Evolutionary conservation across 53 echinoderm and acorn worm species (phyloP), one percentile per base, ranked within the genome.

Genomic region (Paracentrotus lividus): DNA sequence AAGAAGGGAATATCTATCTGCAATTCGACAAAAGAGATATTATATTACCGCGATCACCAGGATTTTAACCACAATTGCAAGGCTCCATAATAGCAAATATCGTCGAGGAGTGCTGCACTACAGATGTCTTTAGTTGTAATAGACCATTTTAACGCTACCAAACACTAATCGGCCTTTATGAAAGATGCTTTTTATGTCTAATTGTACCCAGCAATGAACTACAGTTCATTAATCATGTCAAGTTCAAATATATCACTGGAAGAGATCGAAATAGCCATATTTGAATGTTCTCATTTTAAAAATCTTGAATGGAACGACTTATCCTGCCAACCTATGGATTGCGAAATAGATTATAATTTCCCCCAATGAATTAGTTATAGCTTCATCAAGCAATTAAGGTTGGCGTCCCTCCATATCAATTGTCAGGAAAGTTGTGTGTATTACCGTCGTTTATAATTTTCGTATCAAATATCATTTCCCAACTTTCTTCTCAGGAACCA

Each of bases 81-180:
- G 24, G 55, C 5, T 51, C 12, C 14, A 86, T 86, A 86, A 86
- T 86, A 57, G 86, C 32, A 56, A 56, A 86, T 56, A 38, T 56
- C 56, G 86, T 86, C 56, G 8, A 52, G 20, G 6, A 54, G 53
- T 56, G 53, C n/a, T n/a, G n/a, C 53, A 29, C 32, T 86, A 86
- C 56, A 55, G 20, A 86, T 86, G 86, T 86, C 54, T 33, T 52
- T 86, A 52, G 53, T 55, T 86, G 86, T 86, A 86, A 86, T 86
- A 9, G 86, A 54, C 53, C 55, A 56, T 86, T 86, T 55, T 55
- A 81, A 27, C 47, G 47, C 81, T 26, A 47, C 81, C 81, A 81
- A 40, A 45, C 47, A 15, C 47, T 81, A 81, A 81, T 45, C 47
- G 47, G 47, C 47, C 81, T 81, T 47, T 81, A 81, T 81, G 24